A percentile compares a stretch with the other conserved stretches of the same genome.
Evolutionary conservation across 2,113 vertebrate species (phyloP).

Genomic region (Galbula dea): DNA sequence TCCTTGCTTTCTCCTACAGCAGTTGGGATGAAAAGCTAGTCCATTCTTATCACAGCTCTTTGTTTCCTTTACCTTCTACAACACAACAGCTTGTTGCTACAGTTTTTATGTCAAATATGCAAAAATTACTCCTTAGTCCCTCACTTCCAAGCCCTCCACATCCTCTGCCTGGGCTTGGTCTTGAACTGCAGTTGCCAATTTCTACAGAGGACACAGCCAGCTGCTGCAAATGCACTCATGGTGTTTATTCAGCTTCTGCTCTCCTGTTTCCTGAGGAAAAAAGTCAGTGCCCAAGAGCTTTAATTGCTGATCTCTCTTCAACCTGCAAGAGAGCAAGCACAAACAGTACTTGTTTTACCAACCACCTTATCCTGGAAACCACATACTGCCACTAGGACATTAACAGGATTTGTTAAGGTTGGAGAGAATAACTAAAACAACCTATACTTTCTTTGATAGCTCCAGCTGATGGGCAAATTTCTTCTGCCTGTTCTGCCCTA

Average conservation of each 20-base stretch:
- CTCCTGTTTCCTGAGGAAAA: background rate
- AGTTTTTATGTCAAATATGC: background rate
- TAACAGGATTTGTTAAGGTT: slow-evolving; percentile 12
- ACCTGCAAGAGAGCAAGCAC: background rate
- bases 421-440: background rate
- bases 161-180: background rate
- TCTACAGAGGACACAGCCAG: background rate
- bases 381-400: background rate
- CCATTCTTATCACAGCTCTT: background rate
- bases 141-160: background rate
- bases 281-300: background rate
- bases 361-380: background rate
- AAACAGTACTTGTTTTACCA: background rate
- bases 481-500: background rate
- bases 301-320: background rate
- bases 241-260: background rate
- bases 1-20: background rate
- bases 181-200: accelerated
- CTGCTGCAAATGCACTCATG: background rate
- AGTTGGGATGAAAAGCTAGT: background rate
- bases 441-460: background rate
- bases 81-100: background rate
- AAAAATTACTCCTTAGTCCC: background rate
- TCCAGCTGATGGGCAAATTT: slow-evolving; percentile 34
- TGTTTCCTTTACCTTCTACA: background rate